A percentile compares a stretch with the other conserved stretches of the same genome.
Conservation (phyloP, 2,113 vertebrate genomes). For the Barnardius zonarius region DNA sequence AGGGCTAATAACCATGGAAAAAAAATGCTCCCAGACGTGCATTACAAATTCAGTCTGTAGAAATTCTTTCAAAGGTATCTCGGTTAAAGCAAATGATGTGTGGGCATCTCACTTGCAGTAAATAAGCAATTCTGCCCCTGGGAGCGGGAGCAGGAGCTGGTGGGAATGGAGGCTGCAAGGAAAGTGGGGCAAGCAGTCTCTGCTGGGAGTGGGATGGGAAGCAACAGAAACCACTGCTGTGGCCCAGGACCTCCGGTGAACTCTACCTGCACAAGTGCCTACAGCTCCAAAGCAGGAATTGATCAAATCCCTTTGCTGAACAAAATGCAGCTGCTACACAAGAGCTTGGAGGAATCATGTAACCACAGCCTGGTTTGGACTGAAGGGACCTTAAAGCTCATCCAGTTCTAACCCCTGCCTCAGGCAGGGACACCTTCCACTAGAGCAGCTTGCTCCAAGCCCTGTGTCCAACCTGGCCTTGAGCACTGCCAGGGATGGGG, state of each 20-base stretch:
- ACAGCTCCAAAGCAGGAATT: background rate
- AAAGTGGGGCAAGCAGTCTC: background rate
- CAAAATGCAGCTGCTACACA: rapidly evolving
- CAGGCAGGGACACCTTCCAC: background rate
- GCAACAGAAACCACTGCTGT: rapidly evolving
- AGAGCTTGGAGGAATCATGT: background rate
- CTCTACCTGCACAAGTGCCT: background rate
- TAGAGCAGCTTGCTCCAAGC: background rate
- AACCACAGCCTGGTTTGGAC: background rate
- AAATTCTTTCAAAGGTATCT: background rate
- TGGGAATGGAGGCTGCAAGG: background rate
- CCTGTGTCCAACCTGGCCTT: background rate
- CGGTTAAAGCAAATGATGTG: background rate
- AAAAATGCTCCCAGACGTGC: background rate
- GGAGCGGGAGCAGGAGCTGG: background rate
- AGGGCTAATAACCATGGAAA: background rate
- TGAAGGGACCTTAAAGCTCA: background rate
- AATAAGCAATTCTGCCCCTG: background rate
- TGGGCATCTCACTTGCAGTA: background rate
- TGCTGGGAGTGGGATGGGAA: rapidly evolving
- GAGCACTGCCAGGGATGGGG: background rate
- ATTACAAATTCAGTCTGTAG: background rate
- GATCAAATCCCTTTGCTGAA: background rate
- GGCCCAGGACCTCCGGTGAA: background rate
- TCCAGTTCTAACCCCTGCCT: background rate